A percentile compares a stretch with the other conserved stretches of the same genome.
Conservation (phyloP, 1,140 invertebrate species). For the Diploscapter pachys region DNA sequence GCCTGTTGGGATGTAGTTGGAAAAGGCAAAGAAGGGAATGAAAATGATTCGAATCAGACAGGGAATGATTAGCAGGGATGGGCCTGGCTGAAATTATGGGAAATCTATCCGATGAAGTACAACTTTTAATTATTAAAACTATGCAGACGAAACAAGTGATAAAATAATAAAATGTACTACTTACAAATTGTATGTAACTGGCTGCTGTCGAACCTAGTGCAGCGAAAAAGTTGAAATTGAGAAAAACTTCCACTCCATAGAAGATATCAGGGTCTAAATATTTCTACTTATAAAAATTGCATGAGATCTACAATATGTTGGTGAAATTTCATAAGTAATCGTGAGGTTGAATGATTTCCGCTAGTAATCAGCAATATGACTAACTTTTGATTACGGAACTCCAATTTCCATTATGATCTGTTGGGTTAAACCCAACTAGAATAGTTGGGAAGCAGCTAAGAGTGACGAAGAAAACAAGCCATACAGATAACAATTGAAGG, state of each 20-base stretch:
- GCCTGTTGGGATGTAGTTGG: slow-evolving; percentile 6
- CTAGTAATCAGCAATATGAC: background rate
- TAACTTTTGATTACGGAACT: slow-evolving; percentile 11
- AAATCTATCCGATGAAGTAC: background rate
- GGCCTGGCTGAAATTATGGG: slow-evolving; percentile 12
- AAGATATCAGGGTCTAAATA: background rate
- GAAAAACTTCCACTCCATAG: slow-evolving; percentile 14
- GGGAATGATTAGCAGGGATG: slow-evolving; percentile 20
- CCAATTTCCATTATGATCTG: background rate
- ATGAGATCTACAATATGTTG: too few species aligned
- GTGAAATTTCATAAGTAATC: too few species aligned
- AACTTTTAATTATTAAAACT: background rate
- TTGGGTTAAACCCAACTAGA: slow-evolving; percentile 19
- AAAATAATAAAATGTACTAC: slow-evolving; percentile 1
- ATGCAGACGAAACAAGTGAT: background rate
- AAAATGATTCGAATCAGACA: slow-evolving; percentile 15
- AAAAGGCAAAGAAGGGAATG: slow-evolving; percentile 33
- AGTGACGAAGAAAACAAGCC: slow-evolving; percentile 26
- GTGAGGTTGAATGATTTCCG: too few species aligned
- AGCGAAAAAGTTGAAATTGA: slow-evolving; percentile 28
- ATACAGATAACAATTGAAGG: too few species aligned
- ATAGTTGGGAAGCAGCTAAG: slow-evolving; percentile 22
- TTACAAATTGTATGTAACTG: slow-evolving; percentile 13
- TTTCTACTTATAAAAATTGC: too few species aligned
- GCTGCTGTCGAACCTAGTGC: slow-evolving; percentile 21